Evolutionary conservation across 1,140 invertebrate species (phyloP), one percentile per base, ranked within the genome.

Genomic region (Dinoponera quadriceps): DNA sequence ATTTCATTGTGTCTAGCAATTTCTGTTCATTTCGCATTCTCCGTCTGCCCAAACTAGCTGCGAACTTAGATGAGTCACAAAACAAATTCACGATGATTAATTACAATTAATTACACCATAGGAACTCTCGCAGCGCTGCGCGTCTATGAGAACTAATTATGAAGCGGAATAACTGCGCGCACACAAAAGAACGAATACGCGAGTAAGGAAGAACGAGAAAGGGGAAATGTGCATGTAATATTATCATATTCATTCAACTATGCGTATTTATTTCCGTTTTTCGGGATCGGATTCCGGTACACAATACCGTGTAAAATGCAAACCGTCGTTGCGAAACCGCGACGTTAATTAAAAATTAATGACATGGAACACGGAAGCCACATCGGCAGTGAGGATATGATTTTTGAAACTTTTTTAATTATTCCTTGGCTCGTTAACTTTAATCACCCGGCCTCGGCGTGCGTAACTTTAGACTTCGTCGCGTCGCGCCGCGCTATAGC

Each of bases 1-100:
- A 1, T 86, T 86, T 68, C 68, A 83, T 89, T 88, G 78, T 55
- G 49, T n/a, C n/a, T n/a, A 44, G 25, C 49, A 77, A 66, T 77
- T 18, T 49, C 54, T 44, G 62, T 80, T 75, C 55, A 63, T 74
- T 68, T 33, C n/a, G 38, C 33, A 62, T 82, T 49, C n/a, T 55
- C 29, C 27, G 33, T 68, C 49, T 68, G 49, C 20, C 63, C 29
- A 78, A 78, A 68, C 49, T 44, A 44, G 27, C 59, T 51, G 73
- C 25, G 33, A 78, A 68, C 49, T 68, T 68, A 49, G 38, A 78
- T 44, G 49, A 78, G 63, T 78, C 74, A 20, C 74, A 55, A 68
- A 68, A 78, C 63, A 55, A 78, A 68, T 57, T 68, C 22, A 33
- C 62, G 16, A 78, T 78, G 33, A 78, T 68, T 68, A 68, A 63